phyloP scores from a whole-genome alignment of 2,113 vertebrate species.

The Colaptes auratus region DNA sequence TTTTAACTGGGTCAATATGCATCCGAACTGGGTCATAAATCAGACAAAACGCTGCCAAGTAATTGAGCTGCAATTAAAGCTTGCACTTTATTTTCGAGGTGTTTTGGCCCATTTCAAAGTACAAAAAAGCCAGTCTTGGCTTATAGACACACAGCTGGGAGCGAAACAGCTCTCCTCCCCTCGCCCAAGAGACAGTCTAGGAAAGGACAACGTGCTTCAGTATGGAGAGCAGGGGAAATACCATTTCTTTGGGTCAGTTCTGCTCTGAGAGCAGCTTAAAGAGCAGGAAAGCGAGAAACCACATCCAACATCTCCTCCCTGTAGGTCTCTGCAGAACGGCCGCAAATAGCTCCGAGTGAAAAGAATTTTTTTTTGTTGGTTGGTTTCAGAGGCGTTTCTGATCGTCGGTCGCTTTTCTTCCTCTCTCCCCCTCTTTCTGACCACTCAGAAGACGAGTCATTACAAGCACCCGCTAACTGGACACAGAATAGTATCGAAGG shows the following conservation, averaged over 20 bases:
- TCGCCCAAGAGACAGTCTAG: not conserved
- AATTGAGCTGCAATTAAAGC: constrained; percentile 78
- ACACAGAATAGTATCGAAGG: not conserved
- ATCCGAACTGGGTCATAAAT: constrained; percentile 78
- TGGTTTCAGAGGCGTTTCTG: not conserved
- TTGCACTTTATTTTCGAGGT: constrained; percentile 67
- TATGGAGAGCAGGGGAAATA: not conserved
- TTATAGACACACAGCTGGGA: not conserved
- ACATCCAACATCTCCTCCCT: not conserved
- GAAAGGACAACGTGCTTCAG: not conserved
- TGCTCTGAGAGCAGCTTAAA: not conserved
- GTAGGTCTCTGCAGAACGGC: not conserved
- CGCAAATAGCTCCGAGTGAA: not conserved
- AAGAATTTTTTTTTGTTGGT: not conserved
- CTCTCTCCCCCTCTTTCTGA: not conserved
- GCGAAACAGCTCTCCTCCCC: not conserved
- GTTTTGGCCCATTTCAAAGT: constrained; percentile 68
- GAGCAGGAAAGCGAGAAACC: not conserved
- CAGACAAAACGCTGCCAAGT: constrained; percentile 77
- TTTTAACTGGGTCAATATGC: constrained; percentile 80
- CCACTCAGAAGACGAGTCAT: not conserved
- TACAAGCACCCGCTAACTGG: not conserved
- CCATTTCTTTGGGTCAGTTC: constrained; percentile 16
- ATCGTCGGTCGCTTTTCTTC: not conserved
- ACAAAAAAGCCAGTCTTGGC: not conserved